Percentiles rank a stretch among this genome's conserved stretches.
Conservation (phyloP, 2,797 vertebrate species). For the Parotocinclus haroldoi region DNA sequence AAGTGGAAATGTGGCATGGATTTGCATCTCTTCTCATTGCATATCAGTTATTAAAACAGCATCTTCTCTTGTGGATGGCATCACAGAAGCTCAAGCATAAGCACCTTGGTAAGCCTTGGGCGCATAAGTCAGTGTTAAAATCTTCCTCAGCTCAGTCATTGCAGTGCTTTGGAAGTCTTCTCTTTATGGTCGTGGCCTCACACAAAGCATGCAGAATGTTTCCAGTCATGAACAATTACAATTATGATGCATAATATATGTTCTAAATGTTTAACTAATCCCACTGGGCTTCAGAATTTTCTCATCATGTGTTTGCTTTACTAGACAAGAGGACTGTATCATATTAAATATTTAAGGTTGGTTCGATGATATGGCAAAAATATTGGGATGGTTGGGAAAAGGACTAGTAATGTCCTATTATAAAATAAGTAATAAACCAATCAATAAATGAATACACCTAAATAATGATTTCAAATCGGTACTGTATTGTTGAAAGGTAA, state of each 20-base stretch:
- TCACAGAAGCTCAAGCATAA: not conserved
- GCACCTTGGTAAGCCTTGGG: constrained; percentile 19
- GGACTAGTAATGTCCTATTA: not conserved
- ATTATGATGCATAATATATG: constrained; percentile 65
- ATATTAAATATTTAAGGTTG: too few species aligned
- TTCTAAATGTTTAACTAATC: constrained; percentile 58
- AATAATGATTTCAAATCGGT: too few species aligned
- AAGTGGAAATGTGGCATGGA: constrained; percentile 20
- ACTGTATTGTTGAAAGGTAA: too few species aligned
- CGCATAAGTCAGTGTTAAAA: constrained; percentile 9
- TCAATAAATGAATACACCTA: too few species aligned
- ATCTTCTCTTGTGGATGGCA: constrained; percentile 4
- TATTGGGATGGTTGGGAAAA: too few species aligned
- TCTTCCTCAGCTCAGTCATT: constrained; percentile 4
- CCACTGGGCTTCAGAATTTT: constrained; percentile 11
- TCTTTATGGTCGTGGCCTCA: constrained; percentile 12
- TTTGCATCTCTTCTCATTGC: constrained; percentile 5
- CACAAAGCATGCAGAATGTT: constrained; percentile 32
- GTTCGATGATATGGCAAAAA: not conserved
- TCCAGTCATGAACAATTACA: constrained; percentile 54
- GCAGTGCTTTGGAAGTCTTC: not conserved
- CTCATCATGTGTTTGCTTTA: constrained; percentile 10
- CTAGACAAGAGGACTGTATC: too few species aligned
- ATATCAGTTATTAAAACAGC: constrained; percentile 13
- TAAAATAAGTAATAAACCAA: too few species aligned